phyloP scores from a whole-genome alignment of 1,140 invertebrate genomes.

The Rhopalosiphum padi region DNA sequence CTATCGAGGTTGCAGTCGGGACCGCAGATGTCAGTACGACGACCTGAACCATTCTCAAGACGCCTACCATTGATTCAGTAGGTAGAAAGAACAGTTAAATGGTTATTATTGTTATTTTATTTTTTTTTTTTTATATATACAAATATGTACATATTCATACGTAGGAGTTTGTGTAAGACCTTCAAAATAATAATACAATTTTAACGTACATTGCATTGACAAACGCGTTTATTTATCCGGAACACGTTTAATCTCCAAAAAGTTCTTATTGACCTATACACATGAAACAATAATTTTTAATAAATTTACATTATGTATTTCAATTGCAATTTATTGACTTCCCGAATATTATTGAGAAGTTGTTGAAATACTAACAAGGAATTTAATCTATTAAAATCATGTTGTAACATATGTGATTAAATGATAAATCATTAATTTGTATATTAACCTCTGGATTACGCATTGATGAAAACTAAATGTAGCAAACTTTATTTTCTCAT shows the following conservation, averaged over 20 bases:
- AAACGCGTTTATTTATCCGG: neutral
- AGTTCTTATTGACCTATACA: neutral
- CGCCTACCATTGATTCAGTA: slow-evolving; percentile 42
- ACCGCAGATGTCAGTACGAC: slow-evolving; percentile 30
- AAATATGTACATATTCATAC: neutral
- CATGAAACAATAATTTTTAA: neutral
- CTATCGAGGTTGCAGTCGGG: neutral
- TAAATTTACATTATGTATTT: neutral
- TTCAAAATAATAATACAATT: neutral
- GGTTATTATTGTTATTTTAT: neutral
- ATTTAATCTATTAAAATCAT: no score
- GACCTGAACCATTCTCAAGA: slow-evolving; percentile 36
- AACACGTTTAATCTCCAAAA: neutral
- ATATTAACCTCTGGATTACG: no score
- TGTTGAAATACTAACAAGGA: no score
- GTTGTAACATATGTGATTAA: no score
- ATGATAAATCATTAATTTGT: no score
- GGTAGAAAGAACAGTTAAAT: slow-evolving; percentile 46
- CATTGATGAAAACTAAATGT: no score
- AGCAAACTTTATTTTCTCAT: no score
- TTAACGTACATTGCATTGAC: neutral
- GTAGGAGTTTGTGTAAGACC: slow-evolving; percentile 13
- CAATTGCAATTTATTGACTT: no score
- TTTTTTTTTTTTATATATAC: slow-evolving; percentile 1
- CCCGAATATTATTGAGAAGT: no score